phyloP scores from a whole-genome alignment of 2,797 vertebrate genomes.

The Periparus ater region DNA sequence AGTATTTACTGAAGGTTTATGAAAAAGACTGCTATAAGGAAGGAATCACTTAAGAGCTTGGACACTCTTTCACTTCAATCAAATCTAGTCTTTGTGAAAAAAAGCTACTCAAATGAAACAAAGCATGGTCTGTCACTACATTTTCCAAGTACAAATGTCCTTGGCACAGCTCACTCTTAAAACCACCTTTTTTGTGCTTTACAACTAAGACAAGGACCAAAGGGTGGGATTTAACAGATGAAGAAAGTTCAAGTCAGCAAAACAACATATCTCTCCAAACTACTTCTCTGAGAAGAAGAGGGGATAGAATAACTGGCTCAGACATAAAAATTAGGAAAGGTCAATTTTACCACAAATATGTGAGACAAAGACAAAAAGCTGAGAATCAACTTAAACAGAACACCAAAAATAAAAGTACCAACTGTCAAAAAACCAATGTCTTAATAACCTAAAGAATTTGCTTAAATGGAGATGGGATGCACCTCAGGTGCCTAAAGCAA shows the following conservation, averaged over 20 bases:
- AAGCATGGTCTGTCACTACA: background rate
- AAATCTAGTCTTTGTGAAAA: background rate
- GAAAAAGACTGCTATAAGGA: background rate
- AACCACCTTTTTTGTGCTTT: background rate
- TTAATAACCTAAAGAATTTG: background rate
- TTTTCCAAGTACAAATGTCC: background rate
- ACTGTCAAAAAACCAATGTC: background rate
- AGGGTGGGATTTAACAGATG: background rate
- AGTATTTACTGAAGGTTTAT: background rate
- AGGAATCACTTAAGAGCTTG: background rate
- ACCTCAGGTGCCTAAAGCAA: background rate
- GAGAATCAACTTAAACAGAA: background rate
- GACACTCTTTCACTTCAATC: background rate
- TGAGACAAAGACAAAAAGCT: background rate
- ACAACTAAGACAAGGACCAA: background rate
- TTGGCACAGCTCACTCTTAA: background rate
- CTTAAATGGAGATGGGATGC: background rate
- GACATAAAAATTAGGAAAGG: background rate
- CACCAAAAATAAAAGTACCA: background rate
- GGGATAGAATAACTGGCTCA: background rate
- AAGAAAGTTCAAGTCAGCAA: background rate
- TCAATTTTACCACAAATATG: background rate
- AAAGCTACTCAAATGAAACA: background rate
- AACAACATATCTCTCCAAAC: background rate
- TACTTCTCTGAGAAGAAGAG: fast-evolving